Evolutionary conservation across 2,113 vertebrate genomes (phyloP), one percentile per base, ranked within the genome.

Genomic region (Platanista minor): DNA sequence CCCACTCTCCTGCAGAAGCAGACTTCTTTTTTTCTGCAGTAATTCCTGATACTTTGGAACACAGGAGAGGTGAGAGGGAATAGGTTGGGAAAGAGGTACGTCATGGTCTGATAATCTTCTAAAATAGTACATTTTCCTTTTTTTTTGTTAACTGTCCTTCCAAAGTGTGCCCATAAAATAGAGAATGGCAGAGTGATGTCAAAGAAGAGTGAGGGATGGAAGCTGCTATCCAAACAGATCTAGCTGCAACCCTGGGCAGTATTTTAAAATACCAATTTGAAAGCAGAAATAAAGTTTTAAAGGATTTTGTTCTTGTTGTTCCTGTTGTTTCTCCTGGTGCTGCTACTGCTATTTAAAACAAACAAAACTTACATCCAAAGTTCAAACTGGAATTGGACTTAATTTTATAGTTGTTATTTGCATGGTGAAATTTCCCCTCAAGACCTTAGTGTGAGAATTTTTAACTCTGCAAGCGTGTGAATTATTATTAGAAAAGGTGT

Each of bases 351-450:
- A 36, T 85, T 95, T 93, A 69, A 89, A 96, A 81, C 27, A 89
- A 75, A 52, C 31, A 80, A 80, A 89, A 92, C 72, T 41, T 80
- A 39, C 49, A 49, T 54, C 29, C 18, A 12, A 49, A 96, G 62
- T 96, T 89, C 57, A 93, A 88, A 59, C 4, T 84, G 13, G 7
- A 83, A n/a, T 72, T 57, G 49, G 43, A 94, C 31, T 93, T 97
- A 66, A 94, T 84, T 91, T 89, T 92, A 46, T 72, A 57, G 33
- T 67, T 87, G 29, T 62, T 90, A 95, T 96, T 92, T 96, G 80
- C 64, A 93, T 91, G 29, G 15, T 81, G 17, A 95, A 97, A 91
- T 91, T 97, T 89, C 86, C 93, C 77, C 36, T 93, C 23, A 57
- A 78, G 83, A 92, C 36, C 39, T 72, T 18, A 0, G 21, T 72